Conservation (phyloP, 2,888 invertebrate species). For the Xestia xanthographa region DNA sequence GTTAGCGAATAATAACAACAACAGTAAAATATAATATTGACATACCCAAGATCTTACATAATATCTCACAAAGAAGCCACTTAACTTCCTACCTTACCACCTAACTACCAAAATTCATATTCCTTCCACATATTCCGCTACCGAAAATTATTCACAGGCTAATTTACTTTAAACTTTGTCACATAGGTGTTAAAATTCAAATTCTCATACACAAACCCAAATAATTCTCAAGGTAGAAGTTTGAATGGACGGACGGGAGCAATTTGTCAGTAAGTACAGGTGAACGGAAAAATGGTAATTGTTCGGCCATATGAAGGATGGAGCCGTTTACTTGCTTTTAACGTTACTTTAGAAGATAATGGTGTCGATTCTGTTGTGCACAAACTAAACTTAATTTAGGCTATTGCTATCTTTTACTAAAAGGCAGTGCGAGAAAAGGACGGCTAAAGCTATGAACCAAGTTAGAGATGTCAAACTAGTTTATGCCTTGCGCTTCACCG, state of each 20-base stretch:
- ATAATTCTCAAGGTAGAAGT: constrained; percentile 52
- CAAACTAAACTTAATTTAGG: no score
- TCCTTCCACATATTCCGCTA: background rate
- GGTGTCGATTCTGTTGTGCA: no score
- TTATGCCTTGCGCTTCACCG: no score
- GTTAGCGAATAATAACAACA: background rate
- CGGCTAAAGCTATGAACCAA: no score
- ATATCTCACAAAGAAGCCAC: background rate
- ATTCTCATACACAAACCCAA: background rate
- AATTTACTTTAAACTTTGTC: constrained; percentile 1
- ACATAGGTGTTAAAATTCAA: constrained; percentile 12
- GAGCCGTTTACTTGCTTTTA: constrained; percentile 49
- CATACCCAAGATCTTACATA: background rate
- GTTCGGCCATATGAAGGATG: constrained; percentile 57
- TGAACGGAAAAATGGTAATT: constrained; percentile 65
- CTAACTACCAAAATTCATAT: background rate
- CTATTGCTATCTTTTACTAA: no score
- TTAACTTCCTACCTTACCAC: background rate
- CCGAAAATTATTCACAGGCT: background rate
- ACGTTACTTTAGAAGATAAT: constrained; percentile 26
- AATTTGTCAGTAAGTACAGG: constrained; percentile 70
- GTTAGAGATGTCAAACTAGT: no score
- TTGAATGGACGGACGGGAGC: constrained; percentile 64
- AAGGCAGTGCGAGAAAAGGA: no score
- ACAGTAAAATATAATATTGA: background rate